A percentile compares a stretch with the other conserved stretches of the same genome.
phyloP scores from a whole-genome alignment of 2,888 invertebrate genomes.

The Synanthedon tipuliformis region DNA sequence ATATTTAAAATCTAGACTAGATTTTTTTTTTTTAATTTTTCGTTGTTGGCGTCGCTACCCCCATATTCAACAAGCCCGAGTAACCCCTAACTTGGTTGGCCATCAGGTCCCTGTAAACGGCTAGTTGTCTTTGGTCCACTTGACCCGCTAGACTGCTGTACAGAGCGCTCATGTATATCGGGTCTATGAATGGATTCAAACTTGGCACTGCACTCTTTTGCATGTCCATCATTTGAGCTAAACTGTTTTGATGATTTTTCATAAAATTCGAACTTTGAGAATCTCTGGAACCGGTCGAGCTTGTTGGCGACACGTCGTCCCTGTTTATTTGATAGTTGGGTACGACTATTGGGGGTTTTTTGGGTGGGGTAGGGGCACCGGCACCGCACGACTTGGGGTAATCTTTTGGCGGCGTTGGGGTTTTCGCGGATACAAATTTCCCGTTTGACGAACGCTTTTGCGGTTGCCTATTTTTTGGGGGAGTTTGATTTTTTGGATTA shows the following conservation, averaged over 20 bases:
- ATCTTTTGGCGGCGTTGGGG: slow-evolving; percentile 48
- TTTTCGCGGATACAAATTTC: slow-evolving; percentile 63
- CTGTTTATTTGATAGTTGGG: slow-evolving; percentile 47
- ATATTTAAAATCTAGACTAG: slow-evolving; percentile 14
- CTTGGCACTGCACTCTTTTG: slow-evolving; percentile 22
- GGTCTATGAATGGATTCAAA: slow-evolving; percentile 40
- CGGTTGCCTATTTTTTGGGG: slow-evolving; percentile 32
- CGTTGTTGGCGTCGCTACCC: slow-evolving; percentile 48
- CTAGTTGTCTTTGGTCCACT: slow-evolving; percentile 53
- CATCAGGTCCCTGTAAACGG: slow-evolving; percentile 54
- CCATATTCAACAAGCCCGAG: slow-evolving; percentile 38
- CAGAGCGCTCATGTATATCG: slow-evolving; percentile 47
- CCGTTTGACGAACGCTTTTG: slow-evolving; percentile 69
- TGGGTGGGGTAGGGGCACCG: slow-evolving; percentile 20
- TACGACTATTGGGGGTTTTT: slow-evolving; percentile 35
- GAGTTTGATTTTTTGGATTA: slow-evolving; percentile 48
- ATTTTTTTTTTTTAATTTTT: slow-evolving; percentile 33
- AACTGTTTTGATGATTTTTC: slow-evolving; percentile 14
- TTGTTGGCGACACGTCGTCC: slow-evolving; percentile 37
- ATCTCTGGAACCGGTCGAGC: slow-evolving; percentile 29
- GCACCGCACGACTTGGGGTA: slow-evolving; percentile 22
- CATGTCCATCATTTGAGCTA: slow-evolving; percentile 27
- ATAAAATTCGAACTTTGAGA: slow-evolving; percentile 16
- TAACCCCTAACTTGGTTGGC: slow-evolving; percentile 46
- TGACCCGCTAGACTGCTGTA: slow-evolving; percentile 47